A percentile compares a stretch with the other conserved stretches of the same genome.
These are phyloP conservation scores for Diceros bicornis DNA, from an alignment of 2,797 vertebrate genomes.

Conservation along the genomic window DNA sequence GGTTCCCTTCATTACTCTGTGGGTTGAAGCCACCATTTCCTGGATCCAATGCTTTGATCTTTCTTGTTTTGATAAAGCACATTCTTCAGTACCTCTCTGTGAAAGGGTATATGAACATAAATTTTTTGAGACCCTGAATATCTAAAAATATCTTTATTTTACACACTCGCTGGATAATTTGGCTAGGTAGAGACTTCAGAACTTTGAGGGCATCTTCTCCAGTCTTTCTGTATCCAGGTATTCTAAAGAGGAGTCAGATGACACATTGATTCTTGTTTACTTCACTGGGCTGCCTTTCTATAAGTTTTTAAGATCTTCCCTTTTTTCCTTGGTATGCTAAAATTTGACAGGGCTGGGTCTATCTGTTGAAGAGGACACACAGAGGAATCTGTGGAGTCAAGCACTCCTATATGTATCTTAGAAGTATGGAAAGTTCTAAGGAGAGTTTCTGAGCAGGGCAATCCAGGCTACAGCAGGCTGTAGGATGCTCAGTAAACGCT, in stretches of 20 bases:
- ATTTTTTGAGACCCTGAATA: constrained; percentile 6
- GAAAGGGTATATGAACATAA: background rate
- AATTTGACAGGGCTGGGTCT: background rate
- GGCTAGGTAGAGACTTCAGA: background rate
- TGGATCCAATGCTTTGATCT: background rate
- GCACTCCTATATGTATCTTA: background rate
- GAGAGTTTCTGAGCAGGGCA: background rate
- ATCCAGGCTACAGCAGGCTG: background rate
- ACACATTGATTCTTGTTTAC: background rate
- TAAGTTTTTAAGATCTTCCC: background rate
- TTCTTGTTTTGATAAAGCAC: constrained; percentile 15
- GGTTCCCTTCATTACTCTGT: background rate
- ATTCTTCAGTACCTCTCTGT: background rate
- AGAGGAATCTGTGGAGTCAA: background rate
- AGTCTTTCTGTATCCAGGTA: background rate
- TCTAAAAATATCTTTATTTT: constrained; percentile 16
- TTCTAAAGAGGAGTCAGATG: background rate
- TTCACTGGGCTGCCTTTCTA: background rate
- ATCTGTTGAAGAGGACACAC: background rate
- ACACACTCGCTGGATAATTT: background rate
- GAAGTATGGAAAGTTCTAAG: background rate
- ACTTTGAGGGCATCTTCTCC: background rate
- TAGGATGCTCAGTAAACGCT: background rate
- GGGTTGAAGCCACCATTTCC: background rate
- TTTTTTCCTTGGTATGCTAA: background rate